Evolutionary conservation across 2,113 vertebrate species (phyloP), one percentile per base, ranked within the genome.

Genomic region (Vombatus ursinus): DNA sequence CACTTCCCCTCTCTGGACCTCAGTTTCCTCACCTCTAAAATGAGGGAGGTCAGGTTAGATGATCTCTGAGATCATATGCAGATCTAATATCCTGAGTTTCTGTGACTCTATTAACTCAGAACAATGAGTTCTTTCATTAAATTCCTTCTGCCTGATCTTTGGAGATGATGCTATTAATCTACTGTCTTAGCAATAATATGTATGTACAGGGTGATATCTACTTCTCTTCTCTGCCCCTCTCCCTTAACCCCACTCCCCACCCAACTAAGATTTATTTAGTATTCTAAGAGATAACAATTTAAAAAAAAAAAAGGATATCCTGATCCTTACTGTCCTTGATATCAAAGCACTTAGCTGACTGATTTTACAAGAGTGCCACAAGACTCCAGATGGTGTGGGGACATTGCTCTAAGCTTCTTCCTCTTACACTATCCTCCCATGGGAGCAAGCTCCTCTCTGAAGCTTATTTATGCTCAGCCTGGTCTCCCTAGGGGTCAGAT

Each of bases 291-390:
- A 84, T 84, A 84, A 84, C 5, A n/a, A 44, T 84, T 16, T n/a
- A n/a, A n/a, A n/a, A 28, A 10, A 68, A 84, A 84, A 44, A 68
- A 77, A n/a, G 1, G 37, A 84, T 84, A 22, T 84, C n/a, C n/a
- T 84, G 49, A 11, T 92, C 90, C 24, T 3, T 8, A 0, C 1
- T 3, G 52, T 50, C 8, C 23, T 93, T 49, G n/a, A 8, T 6
- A 19, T 54, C 37, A 3, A 61, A 89, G 25, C 44, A 19, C 37
- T 92, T 48, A 25, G 0, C 9, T 57, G 49, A 89, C 50, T 2
- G 0, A 90, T 50, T 90, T 25, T 53, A 0, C 31, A 51, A 44
- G 0, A 0, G 8, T 0, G 24, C 1, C 0, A n/a, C n/a, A n/a
- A 84, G 19, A 51, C 23, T 57, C 10, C 92, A 91, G 44, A 3